phyloP scores from a whole-genome alignment of 2,113 vertebrate species.

The Mus pahari region DNA sequence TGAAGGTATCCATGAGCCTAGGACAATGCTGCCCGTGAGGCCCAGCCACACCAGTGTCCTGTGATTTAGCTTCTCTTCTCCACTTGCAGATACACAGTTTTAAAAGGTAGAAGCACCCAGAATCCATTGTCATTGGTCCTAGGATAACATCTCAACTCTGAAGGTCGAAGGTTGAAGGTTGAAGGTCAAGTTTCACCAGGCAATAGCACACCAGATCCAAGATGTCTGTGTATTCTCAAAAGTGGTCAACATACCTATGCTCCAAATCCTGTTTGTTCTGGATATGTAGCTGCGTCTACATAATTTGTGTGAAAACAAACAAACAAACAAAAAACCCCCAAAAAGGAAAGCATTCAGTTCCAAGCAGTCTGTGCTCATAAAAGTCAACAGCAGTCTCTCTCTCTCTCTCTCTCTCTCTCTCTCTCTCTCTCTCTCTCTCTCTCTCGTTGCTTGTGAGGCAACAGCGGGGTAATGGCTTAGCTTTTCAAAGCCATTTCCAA shows the following conservation, averaged over 20 bases:
- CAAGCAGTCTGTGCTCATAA: not conserved
- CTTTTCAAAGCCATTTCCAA: slow-evolving; percentile 45
- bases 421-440: not conserved
- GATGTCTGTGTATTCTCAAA: not conserved
- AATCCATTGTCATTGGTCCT: not conserved
- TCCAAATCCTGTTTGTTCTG: not conserved
- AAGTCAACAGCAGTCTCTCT: slow-evolving; percentile 16
- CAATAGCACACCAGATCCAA: not conserved
- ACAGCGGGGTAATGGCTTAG: not conserved
- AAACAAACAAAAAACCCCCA: no score
- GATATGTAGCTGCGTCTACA: not conserved
- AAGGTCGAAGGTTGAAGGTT: not conserved
- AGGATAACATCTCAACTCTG: not conserved
- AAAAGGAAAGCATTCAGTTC: slow-evolving; percentile 15
- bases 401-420: not conserved
- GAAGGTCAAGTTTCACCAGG: not conserved
- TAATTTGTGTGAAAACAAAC: slow-evolving; percentile 48
- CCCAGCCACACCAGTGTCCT: not conserved
- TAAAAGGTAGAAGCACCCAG: slow-evolving; percentile 33
- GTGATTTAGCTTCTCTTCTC: not conserved
- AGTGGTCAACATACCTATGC: not conserved
- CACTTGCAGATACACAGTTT: slow-evolving; percentile 29
- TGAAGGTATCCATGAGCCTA: not conserved
- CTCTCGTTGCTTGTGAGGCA: slow-evolving; percentile 11
- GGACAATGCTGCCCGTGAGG: not conserved